A percentile compares a stretch with the other conserved stretches of the same genome.
These are phyloP conservation scores for Tamandua tetradactyla DNA, from an alignment of 2,797 vertebrate genomes.

Conservation along the genomic window DNA sequence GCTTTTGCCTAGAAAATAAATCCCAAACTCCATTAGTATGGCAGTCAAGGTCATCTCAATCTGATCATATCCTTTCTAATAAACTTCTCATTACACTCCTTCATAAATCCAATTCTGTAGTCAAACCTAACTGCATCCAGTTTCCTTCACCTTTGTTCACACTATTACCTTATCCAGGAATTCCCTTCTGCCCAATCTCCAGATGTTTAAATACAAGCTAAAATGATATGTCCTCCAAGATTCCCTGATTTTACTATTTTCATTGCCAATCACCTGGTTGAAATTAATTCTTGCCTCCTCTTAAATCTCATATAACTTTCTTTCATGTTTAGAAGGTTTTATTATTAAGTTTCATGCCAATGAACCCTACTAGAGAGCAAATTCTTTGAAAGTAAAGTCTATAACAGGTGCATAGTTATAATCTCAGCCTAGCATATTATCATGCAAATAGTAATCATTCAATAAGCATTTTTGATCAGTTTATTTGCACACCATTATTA, in stretches of 20 bases:
- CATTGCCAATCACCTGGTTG: neutral
- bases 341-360: neutral
- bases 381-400: neutral
- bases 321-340: neutral
- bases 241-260: neutral
- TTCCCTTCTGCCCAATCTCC: neutral
- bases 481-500: too few relatives aligned
- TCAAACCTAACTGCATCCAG: neutral
- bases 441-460: slow-evolving; percentile 29
- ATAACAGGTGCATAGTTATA: neutral
- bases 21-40: neutral
- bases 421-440: neutral
- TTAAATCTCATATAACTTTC: neutral
- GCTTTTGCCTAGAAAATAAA: neutral
- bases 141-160: neutral
- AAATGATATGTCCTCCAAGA: neutral
- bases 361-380: neutral
- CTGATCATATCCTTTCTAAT: neutral
- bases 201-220: neutral
- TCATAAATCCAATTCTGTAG: neutral
- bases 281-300: neutral
- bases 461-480: neutral
- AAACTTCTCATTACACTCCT: neutral
- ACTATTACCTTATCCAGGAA: neutral
- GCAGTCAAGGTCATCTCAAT: neutral